Evolutionary conservation across 2,888 invertebrate species (phyloP), one percentile per base, ranked within the genome.

Genomic region (Ditula angustiorana): DNA sequence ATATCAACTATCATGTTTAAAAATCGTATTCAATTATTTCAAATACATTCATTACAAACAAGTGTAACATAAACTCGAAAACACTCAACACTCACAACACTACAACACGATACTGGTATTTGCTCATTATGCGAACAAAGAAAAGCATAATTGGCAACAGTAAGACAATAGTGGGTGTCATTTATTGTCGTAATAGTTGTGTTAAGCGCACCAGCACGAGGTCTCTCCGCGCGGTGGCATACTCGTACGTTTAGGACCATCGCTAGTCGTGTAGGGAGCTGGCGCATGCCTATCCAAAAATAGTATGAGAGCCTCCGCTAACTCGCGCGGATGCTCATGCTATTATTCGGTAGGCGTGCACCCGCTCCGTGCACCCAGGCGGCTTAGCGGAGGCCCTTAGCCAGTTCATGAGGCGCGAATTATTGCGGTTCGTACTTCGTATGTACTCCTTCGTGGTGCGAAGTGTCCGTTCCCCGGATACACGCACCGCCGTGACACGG

Each of bases 61-160:
- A 70, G 60, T 62, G 46, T 59, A 55, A 65, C 52, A 55, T 67
- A 64, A 69, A 62, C 71, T 55, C 66, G 66, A 37, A 56, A 63
- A 79, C 77, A 85, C 79, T 79, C 77, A 82, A 87, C 83, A 90
- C 87, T 58, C 57, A 63, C 84, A 68, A 78, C 76, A 81, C 80
- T 71, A 77, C 80, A 71, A 77, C 84, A 82, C 77, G 67, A 69
- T 75, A 74, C 71, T 74, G 82, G 92, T 93, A 92, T 92, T 92
- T 90, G 91, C 92, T 92, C 92, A 92, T 93, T 90, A 89, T 90
- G 92, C 91, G 77, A 80, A 52, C 24, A 30, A 69, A 78, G 77
- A 83, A 85, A 80, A 74, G 90, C 92, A 92, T 91, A 91, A 92
- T 92, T 92, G 92, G 92, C 91, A 91, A 88, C 81, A 78, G 69